Conservation (phyloP, 1,140 invertebrate species). For the Neomicropteryx cornuta region DNA sequence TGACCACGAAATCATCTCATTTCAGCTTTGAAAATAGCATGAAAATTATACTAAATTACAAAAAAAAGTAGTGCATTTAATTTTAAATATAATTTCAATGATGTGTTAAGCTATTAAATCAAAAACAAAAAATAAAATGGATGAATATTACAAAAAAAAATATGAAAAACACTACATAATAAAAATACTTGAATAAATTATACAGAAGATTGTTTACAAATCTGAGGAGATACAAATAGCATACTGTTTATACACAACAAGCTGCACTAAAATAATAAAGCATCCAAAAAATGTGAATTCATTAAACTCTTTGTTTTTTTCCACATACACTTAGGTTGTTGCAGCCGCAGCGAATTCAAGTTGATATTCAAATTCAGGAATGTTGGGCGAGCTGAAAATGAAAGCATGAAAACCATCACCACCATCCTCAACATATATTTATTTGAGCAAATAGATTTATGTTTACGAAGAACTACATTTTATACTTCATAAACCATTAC, state of each 20-base stretch:
- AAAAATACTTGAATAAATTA: constrained; percentile 2
- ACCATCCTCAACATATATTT: not conserved
- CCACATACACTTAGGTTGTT: constrained; percentile 71
- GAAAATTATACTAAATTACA: not conserved
- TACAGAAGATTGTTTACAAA: constrained; percentile 1
- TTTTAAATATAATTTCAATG: not conserved
- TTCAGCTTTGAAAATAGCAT: not conserved
- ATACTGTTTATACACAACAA: constrained; percentile 12
- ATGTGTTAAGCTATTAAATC: not conserved
- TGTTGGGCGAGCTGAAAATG: constrained; percentile 88
- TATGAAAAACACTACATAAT: constrained; percentile 6
- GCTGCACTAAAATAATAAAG: constrained; percentile 21
- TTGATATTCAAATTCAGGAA: constrained; percentile 93
- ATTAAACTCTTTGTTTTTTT: constrained; percentile 21
- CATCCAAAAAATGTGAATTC: constrained; percentile 26
- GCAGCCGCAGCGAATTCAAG: constrained; percentile 80
- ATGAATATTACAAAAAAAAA: constrained; percentile 3
- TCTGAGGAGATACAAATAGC: constrained; percentile 12
- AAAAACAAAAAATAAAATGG: constrained; percentile 13
- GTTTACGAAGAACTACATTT: not conserved
- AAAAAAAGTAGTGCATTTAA: not conserved
- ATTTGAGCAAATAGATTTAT: constrained; percentile 1
- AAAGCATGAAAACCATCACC: constrained; percentile 14
- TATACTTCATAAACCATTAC: too few relatives aligned
- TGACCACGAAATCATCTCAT: too few relatives aligned